phyloP scores from a whole-genome alignment of 2,113 vertebrate species.

The Stegostoma tigrinum region DNA sequence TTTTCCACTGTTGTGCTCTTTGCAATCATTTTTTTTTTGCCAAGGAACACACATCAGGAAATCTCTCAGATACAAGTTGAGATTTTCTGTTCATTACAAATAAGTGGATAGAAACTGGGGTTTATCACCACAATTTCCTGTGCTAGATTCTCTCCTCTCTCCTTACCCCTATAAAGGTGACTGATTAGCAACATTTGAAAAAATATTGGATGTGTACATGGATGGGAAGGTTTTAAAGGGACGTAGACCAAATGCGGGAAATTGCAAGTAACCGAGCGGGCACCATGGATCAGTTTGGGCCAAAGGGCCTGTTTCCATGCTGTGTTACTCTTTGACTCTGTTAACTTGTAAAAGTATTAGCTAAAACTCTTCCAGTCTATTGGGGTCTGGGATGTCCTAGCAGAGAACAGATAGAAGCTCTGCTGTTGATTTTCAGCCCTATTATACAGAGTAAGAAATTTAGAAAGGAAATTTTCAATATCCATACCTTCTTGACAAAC shows the following conservation, averaged over 20 bases:
- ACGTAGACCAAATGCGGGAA: too few relatives aligned
- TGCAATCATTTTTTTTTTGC: neutral
- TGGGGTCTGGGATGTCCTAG: neutral
- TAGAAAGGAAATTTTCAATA: neutral
- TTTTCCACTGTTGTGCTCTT: neutral
- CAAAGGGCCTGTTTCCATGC: too few relatives aligned
- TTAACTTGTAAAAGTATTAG: neutral
- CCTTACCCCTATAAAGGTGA: neutral
- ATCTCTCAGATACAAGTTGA: neutral
- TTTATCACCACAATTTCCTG: neutral
- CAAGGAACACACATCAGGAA: neutral
- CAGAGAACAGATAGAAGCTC: neutral
- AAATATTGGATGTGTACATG: too few relatives aligned
- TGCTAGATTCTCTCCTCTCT: neutral
- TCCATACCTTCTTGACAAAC: conserved; percentile 52
- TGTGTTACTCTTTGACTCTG: too few relatives aligned
- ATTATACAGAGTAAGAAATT: neutral
- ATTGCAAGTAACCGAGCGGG: too few relatives aligned
- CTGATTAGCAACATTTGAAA: too few relatives aligned
- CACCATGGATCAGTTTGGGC: too few relatives aligned
- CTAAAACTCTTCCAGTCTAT: neutral
- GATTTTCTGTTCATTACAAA: neutral
- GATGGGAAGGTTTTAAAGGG: too few relatives aligned
- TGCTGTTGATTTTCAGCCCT: neutral
- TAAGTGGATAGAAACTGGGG: neutral